Evolutionary conservation across 2,113 vertebrate species (phyloP), one percentile per base, ranked within the genome.

Genomic region (Hemibates koningsi): DNA sequence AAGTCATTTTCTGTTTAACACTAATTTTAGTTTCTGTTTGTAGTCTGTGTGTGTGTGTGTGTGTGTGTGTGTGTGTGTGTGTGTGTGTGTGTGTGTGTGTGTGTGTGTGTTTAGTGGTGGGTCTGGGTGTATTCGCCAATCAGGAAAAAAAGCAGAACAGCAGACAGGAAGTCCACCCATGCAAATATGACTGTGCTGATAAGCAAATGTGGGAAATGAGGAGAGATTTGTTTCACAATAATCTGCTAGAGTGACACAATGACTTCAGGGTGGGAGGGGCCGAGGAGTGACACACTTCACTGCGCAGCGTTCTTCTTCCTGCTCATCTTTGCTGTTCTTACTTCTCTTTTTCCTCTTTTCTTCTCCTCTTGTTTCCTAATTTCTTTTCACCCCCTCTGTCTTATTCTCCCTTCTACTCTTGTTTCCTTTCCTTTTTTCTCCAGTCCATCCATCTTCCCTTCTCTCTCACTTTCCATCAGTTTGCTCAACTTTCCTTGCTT

Each of bases 91-190:
- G 59, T 32, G 27, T 29, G 80, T 78, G 86, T 6, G 57, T 2
- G 61, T 12, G 19, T 38, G 82, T 80, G 87, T 52, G 61, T 59
- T 32, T 57, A 73, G 59, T 56, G 50, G 80, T 78, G 45, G 41
- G 81, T 84, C 81, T 81, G 29, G 24, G 80, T 79, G 71, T 27
- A 9, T 19, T 8, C 2, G n/a, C 41, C 71, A 71, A 59, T 73
- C 84, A 86, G 53, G 29, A 32, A 48, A 59, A 10, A 43, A 9
- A 56, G 13, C 32, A 66, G 17, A 66, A 66, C 19, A 38, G 53
- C 73, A 82, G 21, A 34, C 43, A 90, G 90, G 87, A 91, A 87
- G 87, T 89, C 61, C 27, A 17, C 24, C 21, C 57, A 85, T 82
- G 87, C 68, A 91, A 91, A 91, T 73, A 32, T 27, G 24, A 73